Base-by-base conservation (phyloP, 1,140 invertebrate genomes). In the Drosophila sproati region DNA sequence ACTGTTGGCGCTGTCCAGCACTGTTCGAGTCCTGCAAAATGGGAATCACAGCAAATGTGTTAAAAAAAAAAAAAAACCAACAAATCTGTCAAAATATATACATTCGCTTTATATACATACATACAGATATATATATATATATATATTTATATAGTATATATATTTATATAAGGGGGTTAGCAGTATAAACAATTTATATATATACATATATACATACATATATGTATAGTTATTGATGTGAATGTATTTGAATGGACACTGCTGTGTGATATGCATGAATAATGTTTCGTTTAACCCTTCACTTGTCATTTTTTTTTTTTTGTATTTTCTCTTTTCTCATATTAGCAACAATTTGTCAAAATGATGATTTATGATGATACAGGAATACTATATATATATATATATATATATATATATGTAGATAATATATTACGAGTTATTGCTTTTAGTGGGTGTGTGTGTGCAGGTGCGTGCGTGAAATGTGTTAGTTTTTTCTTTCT, bases 1-100 rank as follows among this genome's bases (percentile, higher is more conserved):
- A 93, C 76, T 95, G 95, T 59, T 95, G 94, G 79, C 95, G 94
- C 81, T 96, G 95, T 31, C 95, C 95, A 63, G 94, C 94, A 86
- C 94, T 95, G 82, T 94, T 95, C 47, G 95, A 95, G 82, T 96
- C 95, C 94, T 96, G 94, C 4, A 83, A 91, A 32, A 29, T 20
- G 6, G n/a, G 34, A 7, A 28, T 29, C 29, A 43, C 43, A 20
- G 3, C 8, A 50, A 32, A 31, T 4, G 12, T 35, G 20, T 20
- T 20, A 20, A 37, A 28, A 39, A 56, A 39, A 28, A 20, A 8
- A 37, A 32, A 6, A 37, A 31, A 5, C 0, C 55, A 59, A 31
- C 28, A 57, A 31, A 50, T 47, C 20, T 59, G 31, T n/a, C 29
- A 29, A 50, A 29, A n/a, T 51, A 31, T 20, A 20, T 20, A 20